Conservation (phyloP, 2,113 vertebrate species). For the Butastur rufipennis region DNA sequence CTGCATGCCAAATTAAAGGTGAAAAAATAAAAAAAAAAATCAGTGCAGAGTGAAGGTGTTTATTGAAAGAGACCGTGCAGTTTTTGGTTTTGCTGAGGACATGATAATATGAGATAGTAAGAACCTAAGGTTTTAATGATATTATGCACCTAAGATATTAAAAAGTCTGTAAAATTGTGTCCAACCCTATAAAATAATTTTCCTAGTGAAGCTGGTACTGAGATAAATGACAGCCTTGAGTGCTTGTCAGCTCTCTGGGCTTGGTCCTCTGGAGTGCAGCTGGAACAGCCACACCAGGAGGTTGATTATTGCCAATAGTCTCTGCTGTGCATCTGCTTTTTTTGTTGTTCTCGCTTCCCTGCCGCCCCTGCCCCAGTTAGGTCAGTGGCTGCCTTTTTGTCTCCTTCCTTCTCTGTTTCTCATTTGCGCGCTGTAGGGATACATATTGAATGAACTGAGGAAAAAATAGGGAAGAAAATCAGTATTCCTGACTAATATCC, state of each 20-base stretch:
- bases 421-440: fast-evolving
- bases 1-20: neutral
- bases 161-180: neutral
- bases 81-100: neutral
- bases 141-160: neutral
- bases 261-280: neutral
- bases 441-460: neutral
- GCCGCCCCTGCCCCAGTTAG: neutral
- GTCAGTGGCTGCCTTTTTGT: constrained; percentile 22
- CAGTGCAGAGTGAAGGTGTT: neutral
- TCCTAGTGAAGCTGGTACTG: neutral
- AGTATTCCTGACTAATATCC: neutral
- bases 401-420: neutral
- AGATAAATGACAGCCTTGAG: neutral
- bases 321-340: neutral
- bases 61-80: neutral
- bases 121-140: neutral
- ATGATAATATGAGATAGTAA: neutral
- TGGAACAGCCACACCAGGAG: neutral
- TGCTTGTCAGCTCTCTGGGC: neutral
- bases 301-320: constrained; percentile 18
- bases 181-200: neutral
- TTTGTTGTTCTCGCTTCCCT: neutral
- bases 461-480: neutral
- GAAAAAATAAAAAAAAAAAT: neutral